Percentiles rank a stretch among this genome's conserved stretches.
phyloP scores from a whole-genome alignment of 2,113 vertebrate genomes.

The Ancistrus triradiatus region DNA sequence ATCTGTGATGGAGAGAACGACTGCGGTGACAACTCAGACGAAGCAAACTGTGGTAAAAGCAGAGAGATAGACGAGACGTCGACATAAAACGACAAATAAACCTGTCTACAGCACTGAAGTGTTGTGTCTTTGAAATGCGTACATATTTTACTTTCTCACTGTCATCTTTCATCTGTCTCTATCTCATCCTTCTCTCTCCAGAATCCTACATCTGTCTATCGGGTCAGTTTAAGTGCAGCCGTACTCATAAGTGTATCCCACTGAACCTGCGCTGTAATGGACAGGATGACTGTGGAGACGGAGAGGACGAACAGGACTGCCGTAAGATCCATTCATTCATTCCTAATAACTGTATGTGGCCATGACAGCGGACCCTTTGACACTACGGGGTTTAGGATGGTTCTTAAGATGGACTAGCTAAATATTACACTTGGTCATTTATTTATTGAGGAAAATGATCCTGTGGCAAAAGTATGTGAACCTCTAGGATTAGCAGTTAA shows the following conservation, averaged over 20 bases:
- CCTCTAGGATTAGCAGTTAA: too few relatives aligned
- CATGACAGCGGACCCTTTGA: too few relatives aligned
- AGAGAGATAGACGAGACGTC: too few relatives aligned
- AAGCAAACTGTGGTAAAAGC: constrained; percentile 88
- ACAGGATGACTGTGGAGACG: constrained; percentile 92
- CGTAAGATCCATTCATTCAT: constrained; percentile 72
- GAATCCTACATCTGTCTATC: constrained; percentile 93
- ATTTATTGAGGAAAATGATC: too few relatives aligned
- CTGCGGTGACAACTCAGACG: constrained; percentile 96
- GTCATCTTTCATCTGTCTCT: not conserved
- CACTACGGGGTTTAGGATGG: too few relatives aligned
- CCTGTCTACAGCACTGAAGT: too few relatives aligned
- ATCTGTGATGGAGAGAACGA: constrained; percentile 98
- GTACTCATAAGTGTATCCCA: constrained; percentile 91
- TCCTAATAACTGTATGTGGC: too few relatives aligned
- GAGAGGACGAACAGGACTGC: constrained; percentile 92
- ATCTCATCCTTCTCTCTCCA: constrained; percentile 41
- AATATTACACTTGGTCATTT: too few relatives aligned
- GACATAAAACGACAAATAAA: too few relatives aligned
- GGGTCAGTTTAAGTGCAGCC: constrained; percentile 94
- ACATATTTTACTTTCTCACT: constrained; percentile 1
- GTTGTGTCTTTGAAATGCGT: not conserved
- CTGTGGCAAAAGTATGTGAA: too few relatives aligned
- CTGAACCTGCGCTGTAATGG: constrained; percentile 93
- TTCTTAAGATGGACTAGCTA: too few relatives aligned